These are phyloP conservation scores for Apteryx mantelli DNA, from an alignment of 2,113 vertebrate genomes.

Conservation along the genomic window DNA sequence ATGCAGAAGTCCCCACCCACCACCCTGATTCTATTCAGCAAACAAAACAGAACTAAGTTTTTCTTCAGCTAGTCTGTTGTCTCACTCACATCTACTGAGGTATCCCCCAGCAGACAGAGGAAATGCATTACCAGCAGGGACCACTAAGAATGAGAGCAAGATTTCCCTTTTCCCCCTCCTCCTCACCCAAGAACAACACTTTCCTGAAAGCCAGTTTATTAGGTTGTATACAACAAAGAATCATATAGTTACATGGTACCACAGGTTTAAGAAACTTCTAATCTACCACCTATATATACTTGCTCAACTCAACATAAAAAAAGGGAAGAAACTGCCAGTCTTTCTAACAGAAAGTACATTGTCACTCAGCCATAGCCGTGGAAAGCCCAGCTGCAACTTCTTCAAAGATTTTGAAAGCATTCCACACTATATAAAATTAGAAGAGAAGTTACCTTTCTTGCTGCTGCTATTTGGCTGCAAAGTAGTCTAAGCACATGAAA, in stretches of 20 bases:
- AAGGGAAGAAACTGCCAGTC: neutral
- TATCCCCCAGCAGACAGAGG: neutral
- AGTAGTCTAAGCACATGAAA: neutral
- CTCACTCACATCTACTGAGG: neutral
- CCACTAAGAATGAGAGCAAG: neutral
- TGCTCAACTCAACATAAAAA: neutral
- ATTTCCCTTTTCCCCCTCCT: neutral
- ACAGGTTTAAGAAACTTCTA: neutral
- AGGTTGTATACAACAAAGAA: neutral
- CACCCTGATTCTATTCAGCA: neutral
- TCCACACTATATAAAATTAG: neutral
- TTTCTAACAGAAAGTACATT: neutral
- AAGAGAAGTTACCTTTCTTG: neutral
- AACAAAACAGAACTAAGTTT: accelerated
- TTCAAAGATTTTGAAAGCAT: neutral
- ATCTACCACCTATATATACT: neutral
- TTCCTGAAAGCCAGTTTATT: neutral
- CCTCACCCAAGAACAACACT: neutral
- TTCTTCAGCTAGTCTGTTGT: neutral
- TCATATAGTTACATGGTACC: neutral
- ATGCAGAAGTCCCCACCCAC: neutral
- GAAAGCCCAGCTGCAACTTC: neutral
- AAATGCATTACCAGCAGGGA: neutral
- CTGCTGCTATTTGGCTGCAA: neutral
- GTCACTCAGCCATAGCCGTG: neutral